phyloP scores from a whole-genome alignment of 2,797 vertebrate species.

The Bucorvus abyssinicus region DNA sequence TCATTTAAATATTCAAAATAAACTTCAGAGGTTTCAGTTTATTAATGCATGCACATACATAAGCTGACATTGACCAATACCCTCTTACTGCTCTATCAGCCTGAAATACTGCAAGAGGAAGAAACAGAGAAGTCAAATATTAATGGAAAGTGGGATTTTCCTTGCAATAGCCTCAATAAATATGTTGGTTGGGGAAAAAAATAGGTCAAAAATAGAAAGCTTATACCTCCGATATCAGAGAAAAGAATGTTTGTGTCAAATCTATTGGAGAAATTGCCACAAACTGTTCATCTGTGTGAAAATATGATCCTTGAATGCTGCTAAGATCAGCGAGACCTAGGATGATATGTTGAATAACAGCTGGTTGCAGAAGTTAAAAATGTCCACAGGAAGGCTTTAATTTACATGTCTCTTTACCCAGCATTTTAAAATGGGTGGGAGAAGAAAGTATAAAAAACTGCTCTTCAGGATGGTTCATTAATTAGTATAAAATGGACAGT shows the following conservation, averaged over 20 bases:
- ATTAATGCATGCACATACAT: not conserved
- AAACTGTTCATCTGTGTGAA: constrained; percentile 46
- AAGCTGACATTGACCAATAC: not conserved
- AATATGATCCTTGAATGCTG: constrained; percentile 41
- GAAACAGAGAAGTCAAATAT: constrained; percentile 2
- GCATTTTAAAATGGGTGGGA: constrained; percentile 15
- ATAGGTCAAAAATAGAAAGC: constrained; percentile 44
- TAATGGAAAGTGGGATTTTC: constrained; percentile 31
- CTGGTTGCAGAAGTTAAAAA: constrained; percentile 36
- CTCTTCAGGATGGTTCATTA: constrained; percentile 17
- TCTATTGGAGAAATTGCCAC: constrained; percentile 14
- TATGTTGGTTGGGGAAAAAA: constrained; percentile 9
- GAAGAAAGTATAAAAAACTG: constrained; percentile 5
- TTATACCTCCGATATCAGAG: constrained; percentile 45
- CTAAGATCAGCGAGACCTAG: constrained; percentile 42
- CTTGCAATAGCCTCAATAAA: constrained; percentile 31
- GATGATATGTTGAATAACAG: constrained; percentile 21
- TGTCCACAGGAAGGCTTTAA: constrained; percentile 41
- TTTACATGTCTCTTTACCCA: constrained; percentile 49
- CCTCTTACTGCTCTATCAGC: not conserved
- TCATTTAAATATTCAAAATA: not conserved
- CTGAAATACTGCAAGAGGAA: not conserved
- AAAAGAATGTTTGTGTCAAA: constrained; percentile 55
- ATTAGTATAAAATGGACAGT: not conserved
- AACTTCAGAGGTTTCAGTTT: not conserved